Conservation (phyloP, 2,797 vertebrate genomes). For the Channa striata region DNA sequence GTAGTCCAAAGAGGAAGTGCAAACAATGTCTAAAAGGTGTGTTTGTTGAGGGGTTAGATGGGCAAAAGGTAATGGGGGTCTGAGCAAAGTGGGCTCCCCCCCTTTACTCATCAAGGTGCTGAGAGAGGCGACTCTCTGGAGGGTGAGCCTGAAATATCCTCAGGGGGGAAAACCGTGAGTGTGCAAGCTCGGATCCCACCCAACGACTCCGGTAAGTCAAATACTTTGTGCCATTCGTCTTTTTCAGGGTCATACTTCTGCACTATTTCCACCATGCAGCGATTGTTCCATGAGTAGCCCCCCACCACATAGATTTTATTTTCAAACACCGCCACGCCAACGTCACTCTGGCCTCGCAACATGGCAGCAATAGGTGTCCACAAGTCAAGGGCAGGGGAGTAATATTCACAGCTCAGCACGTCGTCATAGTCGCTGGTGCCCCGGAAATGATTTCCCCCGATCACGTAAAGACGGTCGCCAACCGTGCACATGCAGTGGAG, state of each 20-base stretch:
- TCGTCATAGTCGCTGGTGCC: constrained; percentile 99
- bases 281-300: constrained; percentile 99
- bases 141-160: constrained; percentile 94
- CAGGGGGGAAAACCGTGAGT: constrained; percentile 95
- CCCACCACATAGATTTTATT: constrained; percentile 99
- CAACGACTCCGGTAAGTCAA: constrained; percentile 97
- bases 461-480: constrained; percentile 96
- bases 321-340: constrained; percentile 97
- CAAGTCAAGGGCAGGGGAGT: constrained; percentile 94
- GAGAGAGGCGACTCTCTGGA: constrained; percentile 96
- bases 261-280: constrained; percentile 99
- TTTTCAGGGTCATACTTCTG: constrained; percentile 98
- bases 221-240: constrained; percentile 99
- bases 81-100: constrained; percentile 63
- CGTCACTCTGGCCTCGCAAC: constrained; percentile 97
- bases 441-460: constrained; percentile 97
- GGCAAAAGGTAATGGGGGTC: constrained; percentile 49
- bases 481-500: constrained; percentile 99
- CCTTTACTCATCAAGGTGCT: constrained; percentile 89
- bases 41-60: constrained; percentile 54
- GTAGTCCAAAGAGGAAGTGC: constrained; percentile 80
- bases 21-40: constrained; percentile 81
- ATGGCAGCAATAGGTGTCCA: constrained; percentile 98
- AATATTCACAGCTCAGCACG: constrained; percentile 98
- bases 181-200: constrained; percentile 98